These are phyloP conservation scores for Acanthopagrus latus DNA, from an alignment of 2,797 vertebrate genomes.

Conservation along the genomic window DNA sequence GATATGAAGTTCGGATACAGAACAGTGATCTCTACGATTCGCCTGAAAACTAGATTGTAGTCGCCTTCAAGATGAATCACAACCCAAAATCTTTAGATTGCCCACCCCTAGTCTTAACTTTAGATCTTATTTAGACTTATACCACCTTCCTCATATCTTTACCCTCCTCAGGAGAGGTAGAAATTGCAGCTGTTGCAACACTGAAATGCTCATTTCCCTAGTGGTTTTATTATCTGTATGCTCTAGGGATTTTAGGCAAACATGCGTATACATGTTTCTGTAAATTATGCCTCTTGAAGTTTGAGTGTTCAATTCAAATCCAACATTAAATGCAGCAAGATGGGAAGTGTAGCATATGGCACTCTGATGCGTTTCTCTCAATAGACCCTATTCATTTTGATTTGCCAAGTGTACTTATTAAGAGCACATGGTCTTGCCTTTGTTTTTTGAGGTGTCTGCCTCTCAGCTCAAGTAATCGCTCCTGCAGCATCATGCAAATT, in stretches of 20 bases:
- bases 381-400: neutral
- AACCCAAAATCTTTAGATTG: too few species aligned
- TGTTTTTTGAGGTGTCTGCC: slow-evolving; percentile 30
- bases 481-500: slow-evolving; percentile 55
- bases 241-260: slow-evolving; percentile 28
- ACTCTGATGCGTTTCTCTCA: neutral
- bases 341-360: neutral
- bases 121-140: neutral
- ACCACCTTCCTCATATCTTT: neutral
- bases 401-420: slow-evolving; percentile 14
- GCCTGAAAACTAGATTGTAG: too few species aligned
- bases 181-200: neutral
- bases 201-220: slow-evolving; percentile 8
- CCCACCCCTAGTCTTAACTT: too few species aligned
- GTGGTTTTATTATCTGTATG: slow-evolving; percentile 15
- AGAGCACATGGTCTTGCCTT: slow-evolving; percentile 21
- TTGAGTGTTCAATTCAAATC: neutral
- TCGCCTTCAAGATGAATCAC: too few species aligned
- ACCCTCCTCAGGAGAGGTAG: neutral
- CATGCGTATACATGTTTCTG: slow-evolving; percentile 4
- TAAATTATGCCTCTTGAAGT: slow-evolving; percentile 1
- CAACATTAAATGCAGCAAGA: neutral
- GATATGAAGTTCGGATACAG: too few species aligned
- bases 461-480: slow-evolving; percentile 15
- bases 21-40: too few species aligned